Conservation (phyloP, 2,113 vertebrate species). For the Motacilla tschutschensis region DNA sequence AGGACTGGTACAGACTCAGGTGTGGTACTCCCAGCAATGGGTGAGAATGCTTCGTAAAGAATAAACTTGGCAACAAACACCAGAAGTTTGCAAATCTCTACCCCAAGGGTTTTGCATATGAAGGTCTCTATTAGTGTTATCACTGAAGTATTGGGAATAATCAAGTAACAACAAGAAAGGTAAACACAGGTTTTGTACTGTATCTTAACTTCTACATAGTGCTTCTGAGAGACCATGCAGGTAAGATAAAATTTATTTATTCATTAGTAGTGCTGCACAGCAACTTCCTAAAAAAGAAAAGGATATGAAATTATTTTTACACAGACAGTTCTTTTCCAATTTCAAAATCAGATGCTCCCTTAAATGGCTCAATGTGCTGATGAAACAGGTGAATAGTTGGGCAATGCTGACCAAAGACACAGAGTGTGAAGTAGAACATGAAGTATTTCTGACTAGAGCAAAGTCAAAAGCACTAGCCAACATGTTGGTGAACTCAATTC, state of each 20-base stretch:
- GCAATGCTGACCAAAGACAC: conserved; percentile 10
- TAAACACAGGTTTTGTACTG: conserved; percentile 18
- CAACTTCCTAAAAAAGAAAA: neutral
- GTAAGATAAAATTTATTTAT: neutral
- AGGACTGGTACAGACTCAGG: neutral
- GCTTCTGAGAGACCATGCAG: neutral
- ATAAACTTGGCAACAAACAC: conserved; percentile 15
- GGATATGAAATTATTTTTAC: neutral
- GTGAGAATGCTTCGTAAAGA: conserved; percentile 1
- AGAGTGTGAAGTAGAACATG: neutral
- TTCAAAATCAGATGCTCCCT: neutral
- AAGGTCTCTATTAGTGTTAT: conserved; percentile 41
- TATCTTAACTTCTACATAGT: neutral
- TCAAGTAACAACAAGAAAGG: conserved; percentile 20
- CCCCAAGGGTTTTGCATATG: conserved; percentile 39
- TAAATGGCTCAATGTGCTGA: neutral
- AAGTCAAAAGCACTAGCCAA: neutral
- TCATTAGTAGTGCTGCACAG: neutral
- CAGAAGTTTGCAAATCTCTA: conserved; percentile 31
- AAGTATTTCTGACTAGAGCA: neutral
- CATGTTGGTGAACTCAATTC: neutral
- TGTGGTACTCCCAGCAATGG: neutral
- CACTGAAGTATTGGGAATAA: conserved; percentile 35
- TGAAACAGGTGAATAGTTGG: neutral
- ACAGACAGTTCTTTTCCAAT: neutral